Percentiles rank a stretch among this genome's conserved stretches.
phyloP scores from a whole-genome alignment of 2,113 vertebrate species.

The Malaclemys terrapin region DNA sequence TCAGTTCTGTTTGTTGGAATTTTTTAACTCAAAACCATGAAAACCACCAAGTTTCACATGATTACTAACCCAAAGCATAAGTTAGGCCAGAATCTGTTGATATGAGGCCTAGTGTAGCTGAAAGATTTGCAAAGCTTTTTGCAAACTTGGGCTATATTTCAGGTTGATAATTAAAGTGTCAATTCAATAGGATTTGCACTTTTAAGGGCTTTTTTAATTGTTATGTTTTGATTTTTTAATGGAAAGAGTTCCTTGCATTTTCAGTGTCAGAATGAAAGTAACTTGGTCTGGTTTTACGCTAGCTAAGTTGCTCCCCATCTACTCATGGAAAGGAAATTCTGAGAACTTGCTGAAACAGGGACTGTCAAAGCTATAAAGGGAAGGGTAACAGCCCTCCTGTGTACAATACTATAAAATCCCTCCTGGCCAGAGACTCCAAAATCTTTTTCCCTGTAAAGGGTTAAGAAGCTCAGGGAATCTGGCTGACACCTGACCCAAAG shows the following conservation, averaged over 20 bases:
- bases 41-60: background rate
- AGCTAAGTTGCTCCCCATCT: background rate
- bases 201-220: background rate
- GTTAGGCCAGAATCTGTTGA: background rate
- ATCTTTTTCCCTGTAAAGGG: no score
- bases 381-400: no score
- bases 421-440: no score
- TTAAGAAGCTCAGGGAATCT: no score
- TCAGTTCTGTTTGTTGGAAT: background rate
- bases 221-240: background rate
- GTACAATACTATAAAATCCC: no score
- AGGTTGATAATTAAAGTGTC: background rate
- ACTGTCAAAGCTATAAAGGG: no score
- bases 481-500: no score
- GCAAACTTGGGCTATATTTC: background rate
- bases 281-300: no score
- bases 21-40: background rate
- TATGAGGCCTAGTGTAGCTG: background rate
- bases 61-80: background rate
- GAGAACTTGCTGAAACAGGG: rapidly evolving
- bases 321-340: background rate
- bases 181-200: background rate
- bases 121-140: background rate
- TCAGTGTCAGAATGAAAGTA: no score
- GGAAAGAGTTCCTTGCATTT: no score